Conservation (phyloP, 2,113 vertebrate genomes). For the Mirounga angustirostris region DNA sequence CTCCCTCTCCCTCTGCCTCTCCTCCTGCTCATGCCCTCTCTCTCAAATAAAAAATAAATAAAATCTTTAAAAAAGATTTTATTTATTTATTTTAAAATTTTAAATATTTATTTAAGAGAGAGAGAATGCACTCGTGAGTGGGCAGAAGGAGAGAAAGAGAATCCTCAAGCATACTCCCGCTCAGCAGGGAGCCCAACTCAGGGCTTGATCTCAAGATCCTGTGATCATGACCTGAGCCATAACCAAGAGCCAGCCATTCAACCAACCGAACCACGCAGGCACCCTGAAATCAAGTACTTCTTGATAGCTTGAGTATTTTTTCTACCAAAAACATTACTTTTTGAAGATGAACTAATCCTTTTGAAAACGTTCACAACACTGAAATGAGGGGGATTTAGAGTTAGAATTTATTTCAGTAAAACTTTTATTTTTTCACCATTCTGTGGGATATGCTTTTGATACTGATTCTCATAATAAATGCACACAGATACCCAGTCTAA, state of each 20-base stretch:
- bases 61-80: neutral
- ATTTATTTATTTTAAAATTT: neutral
- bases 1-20: too few relatives aligned
- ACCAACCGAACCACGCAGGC: too few relatives aligned
- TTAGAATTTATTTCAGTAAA: conserved; percentile 6
- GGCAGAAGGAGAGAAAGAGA: neutral
- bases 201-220: neutral
- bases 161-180: neutral
- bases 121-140: neutral
- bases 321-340: neutral
- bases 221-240: neutral
- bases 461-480: neutral
- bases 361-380: neutral
- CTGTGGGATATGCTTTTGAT: neutral
- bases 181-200: neutral
- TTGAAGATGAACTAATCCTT: neutral
- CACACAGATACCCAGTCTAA: neutral
- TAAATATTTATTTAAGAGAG: neutral
- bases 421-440: conserved; percentile 10
- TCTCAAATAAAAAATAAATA: too few relatives aligned
- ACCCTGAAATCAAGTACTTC: neutral
- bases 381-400: neutral
- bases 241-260: neutral
- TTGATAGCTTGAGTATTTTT: neutral
- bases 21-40: too few relatives aligned